Conservation (phyloP, 2,113 vertebrate species). For the Tamias sibiricus region DNA sequence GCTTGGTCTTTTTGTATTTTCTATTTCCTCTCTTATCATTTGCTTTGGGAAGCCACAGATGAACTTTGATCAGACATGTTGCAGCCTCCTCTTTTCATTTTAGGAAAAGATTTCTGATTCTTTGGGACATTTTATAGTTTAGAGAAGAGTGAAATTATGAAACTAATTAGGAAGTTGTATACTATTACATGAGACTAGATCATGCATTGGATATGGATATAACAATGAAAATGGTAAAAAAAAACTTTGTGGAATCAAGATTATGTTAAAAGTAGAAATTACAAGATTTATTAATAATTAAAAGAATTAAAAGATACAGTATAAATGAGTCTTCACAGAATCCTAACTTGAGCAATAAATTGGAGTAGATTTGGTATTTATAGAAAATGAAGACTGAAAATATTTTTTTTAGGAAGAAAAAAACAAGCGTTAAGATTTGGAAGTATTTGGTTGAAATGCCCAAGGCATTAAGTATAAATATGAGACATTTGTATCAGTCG, state of each 20-base stretch:
- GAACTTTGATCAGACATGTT: not conserved
- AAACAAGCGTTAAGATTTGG: not conserved
- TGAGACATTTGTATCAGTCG: not conserved
- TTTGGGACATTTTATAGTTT: not conserved
- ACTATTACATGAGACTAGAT: not conserved
- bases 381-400: not conserved
- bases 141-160: not conserved
- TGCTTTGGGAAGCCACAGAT: not conserved
- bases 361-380: not conserved
- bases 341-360: not conserved
- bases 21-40: not conserved
- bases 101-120: not conserved
- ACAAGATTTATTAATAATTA: not conserved
- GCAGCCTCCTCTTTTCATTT: not conserved
- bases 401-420: not conserved
- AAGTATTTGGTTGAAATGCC: not conserved
- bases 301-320: not conserved
- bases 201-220: not conserved
- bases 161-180: not conserved
- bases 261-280: not conserved
- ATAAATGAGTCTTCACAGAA: not conserved
- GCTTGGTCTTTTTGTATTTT: not conserved
- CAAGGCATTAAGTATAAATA: not conserved
- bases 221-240: not conserved
- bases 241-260: not conserved